Conservation (phyloP, 2,888 invertebrate genomes). For the Eupithecia centaureata region DNA sequence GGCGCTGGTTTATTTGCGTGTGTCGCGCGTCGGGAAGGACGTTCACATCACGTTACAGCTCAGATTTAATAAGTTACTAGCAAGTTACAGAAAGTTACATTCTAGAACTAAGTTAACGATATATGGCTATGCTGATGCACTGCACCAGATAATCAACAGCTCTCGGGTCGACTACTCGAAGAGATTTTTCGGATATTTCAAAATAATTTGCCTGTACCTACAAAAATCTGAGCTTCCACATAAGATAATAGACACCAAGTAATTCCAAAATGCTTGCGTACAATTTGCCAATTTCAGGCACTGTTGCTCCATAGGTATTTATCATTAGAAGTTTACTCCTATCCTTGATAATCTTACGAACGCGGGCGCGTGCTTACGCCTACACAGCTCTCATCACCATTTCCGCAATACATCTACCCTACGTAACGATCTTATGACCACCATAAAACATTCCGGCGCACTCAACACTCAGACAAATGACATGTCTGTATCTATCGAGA, state of each 20-base stretch:
- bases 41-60: conserved; percentile 62
- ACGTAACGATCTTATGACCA: conserved; percentile 14
- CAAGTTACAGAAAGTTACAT: background rate
- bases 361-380: background rate
- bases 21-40: conserved; percentile 76
- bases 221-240: no score
- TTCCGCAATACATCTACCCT: conserved; percentile 14
- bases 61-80: background rate
- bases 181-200: no score
- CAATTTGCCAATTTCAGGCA: no score
- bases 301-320: no score
- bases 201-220: no score
- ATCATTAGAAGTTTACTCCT: background rate
- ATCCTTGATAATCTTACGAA: background rate
- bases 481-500: conserved; percentile 38
- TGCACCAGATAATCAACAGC: no score
- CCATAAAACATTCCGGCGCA: conserved; percentile 19
- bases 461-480: conserved; percentile 50
- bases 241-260: no score
- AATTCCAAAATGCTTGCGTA: no score
- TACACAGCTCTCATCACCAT: conserved; percentile 20
- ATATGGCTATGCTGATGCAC: no score
- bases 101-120: no score
- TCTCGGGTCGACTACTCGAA: no score
- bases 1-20: conserved; percentile 74